Evolutionary conservation across 2,797 vertebrate species (phyloP), one percentile per base, ranked within the genome.

Genomic region (Gorsachius magnificus): DNA sequence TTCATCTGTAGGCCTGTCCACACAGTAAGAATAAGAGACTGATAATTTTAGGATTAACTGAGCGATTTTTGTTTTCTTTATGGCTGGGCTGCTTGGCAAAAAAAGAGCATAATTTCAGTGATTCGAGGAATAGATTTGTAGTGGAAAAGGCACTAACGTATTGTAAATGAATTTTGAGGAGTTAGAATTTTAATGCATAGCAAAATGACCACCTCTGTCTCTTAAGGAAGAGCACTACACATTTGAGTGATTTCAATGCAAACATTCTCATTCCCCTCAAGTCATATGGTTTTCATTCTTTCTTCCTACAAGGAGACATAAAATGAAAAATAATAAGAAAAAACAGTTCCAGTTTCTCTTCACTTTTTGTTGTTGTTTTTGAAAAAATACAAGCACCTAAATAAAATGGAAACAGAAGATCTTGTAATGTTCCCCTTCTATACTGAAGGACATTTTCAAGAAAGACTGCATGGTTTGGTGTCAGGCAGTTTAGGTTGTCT

Each of bases 1-100:
- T 95, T 86, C 74, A 43, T 76, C 92, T 72, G 48, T 21, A 81
- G 87, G 63, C 51, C 65, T 93, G 85, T 96, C 92, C 38, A 70
- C 84, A 75, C 79, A 63, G 43, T 36, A 79, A 89, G 82, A 89
- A 83, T 75, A 86, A 83, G 65, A 75, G 33, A 65, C 85, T 91
- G 83, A 72, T 93, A 91, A 93, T 12, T 78, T 31, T 61, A 93
- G 56, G n/a, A 91, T 93, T 86, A 81, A 88, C 78, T 20, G n/a
- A 51, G 38, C 33, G 83, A 75, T 48, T 96, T 89, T 66, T 79
- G n/a, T 54, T 88, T 92, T 85, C 45, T 54, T 87, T 94, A 51
- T 1, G n/a, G 9, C 50, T 89, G n/a, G 35, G 64, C n/a, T 87
- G 16, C 36, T 41, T 68, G 6, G 4, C 9, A 12, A 24, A 58